phyloP scores from a whole-genome alignment of 1,140 invertebrate genomes.

The Apis cerana region DNA sequence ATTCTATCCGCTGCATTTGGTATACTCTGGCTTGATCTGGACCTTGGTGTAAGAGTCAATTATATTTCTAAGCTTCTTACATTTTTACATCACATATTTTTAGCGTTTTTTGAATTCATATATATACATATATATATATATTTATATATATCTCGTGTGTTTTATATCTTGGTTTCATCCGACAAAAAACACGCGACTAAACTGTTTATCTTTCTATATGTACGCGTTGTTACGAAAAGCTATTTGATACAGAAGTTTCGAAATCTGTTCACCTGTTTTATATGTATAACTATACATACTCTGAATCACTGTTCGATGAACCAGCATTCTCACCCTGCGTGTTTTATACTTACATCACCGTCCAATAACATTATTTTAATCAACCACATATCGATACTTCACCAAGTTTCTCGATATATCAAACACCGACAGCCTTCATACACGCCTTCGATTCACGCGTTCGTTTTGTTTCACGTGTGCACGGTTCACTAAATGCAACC shows the following conservation, averaged over 20 bases:
- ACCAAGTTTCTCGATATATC: constrained; percentile 14
- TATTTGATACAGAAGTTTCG: neutral
- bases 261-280: neutral
- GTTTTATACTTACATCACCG: constrained; percentile 51
- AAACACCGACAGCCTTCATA: constrained; percentile 23
- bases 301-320: constrained; percentile 29
- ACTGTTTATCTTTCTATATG: neutral
- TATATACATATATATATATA: constrained; percentile 23
- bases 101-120: constrained; percentile 57
- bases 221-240: neutral
- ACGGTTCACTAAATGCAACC: constrained; percentile 45
- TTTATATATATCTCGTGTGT: neutral
- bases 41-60: constrained; percentile 82
- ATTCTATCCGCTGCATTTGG: constrained; percentile 82
- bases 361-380: constrained; percentile 39
- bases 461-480: constrained; percentile 51
- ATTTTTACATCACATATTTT: constrained; percentile 73
- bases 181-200: constrained; percentile 12
- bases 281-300: neutral
- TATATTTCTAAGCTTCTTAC: constrained; percentile 79
- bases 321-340: constrained; percentile 38
- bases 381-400: constrained; percentile 11
- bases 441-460: constrained; percentile 36
- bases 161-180: neutral
- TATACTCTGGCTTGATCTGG: constrained; percentile 82